These are phyloP conservation scores for Matsumurasca onukii DNA, from an alignment of 1,140 invertebrate genomes.

Conservation along the genomic window DNA sequence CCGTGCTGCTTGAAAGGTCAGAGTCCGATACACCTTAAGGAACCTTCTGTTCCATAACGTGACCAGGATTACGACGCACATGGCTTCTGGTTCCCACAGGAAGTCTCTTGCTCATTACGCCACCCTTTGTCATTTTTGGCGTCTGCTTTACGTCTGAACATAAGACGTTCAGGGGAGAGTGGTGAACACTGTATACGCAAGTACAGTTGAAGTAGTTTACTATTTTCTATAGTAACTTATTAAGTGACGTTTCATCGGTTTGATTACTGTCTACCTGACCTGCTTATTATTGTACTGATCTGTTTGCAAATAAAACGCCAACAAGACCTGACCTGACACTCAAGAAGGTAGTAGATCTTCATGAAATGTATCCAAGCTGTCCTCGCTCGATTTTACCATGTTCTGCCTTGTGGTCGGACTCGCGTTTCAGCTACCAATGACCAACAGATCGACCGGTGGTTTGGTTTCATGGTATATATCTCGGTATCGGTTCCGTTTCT, in stretches of 20 bases:
- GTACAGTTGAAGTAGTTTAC: too few relatives aligned
- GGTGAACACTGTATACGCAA: too few relatives aligned
- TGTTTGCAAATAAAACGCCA: too few relatives aligned
- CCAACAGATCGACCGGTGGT: slow-evolving; percentile 20
- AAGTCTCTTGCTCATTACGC: too few relatives aligned
- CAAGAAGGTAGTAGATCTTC: slow-evolving; percentile 10
- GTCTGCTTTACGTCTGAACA: too few relatives aligned
- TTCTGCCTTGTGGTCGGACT: not conserved
- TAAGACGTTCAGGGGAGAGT: too few relatives aligned
- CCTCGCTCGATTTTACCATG: slow-evolving; percentile 2
- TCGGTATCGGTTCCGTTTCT: slow-evolving; percentile 1
- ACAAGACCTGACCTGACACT: not conserved
- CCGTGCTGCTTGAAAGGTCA: slow-evolving; percentile 9
- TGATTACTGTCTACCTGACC: too few relatives aligned
- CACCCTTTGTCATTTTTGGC: slow-evolving; percentile 4
- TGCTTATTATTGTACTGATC: too few relatives aligned
- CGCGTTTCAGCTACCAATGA: slow-evolving; percentile 16
- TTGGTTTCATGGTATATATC: not conserved
- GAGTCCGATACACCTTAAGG: slow-evolving; percentile 6
- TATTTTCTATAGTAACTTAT: too few relatives aligned
- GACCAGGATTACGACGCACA: slow-evolving; percentile 11
- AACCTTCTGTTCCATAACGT: slow-evolving; percentile 9
- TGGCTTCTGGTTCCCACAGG: slow-evolving; percentile 18
- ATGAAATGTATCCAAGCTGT: slow-evolving; percentile 12
- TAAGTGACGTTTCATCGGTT: too few relatives aligned